Evolutionary conservation across 2,797 vertebrate genomes (phyloP).

Genomic region (Sus cebifrons): DNA sequence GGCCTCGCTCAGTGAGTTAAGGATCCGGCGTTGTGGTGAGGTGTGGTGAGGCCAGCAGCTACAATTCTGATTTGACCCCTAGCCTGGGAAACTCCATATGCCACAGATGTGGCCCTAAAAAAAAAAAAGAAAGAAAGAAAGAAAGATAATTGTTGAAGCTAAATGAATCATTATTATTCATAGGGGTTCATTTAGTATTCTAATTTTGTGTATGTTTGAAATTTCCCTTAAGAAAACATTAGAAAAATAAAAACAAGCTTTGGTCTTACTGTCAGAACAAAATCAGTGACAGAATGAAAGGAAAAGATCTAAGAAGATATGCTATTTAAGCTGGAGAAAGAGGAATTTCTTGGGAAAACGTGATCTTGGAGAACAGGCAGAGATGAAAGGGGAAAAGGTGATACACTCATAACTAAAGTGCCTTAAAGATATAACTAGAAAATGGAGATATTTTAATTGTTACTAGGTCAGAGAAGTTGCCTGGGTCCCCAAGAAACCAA

Average conservation of each 20-base stretch:
- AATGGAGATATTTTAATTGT: constrained; percentile 57
- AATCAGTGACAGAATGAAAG: constrained; percentile 17
- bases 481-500: constrained; percentile 7
- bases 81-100: too few relatives aligned
- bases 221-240: constrained; percentile 40
- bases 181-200: background rate
- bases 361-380: constrained; percentile 17
- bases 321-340: constrained; percentile 35
- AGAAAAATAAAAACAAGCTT: constrained; percentile 58
- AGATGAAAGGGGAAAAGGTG: constrained; percentile 60
- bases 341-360: constrained; percentile 33
- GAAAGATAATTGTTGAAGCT: constrained; percentile 55
- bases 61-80: too few relatives aligned
- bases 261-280: constrained; percentile 57
- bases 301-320: constrained; percentile 8
- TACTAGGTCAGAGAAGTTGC: constrained; percentile 2
- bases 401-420: constrained; percentile 9
- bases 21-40: too few relatives aligned
- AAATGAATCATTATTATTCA: constrained; percentile 41
- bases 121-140: too few relatives aligned
- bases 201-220: constrained; percentile 66
- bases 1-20: too few relatives aligned
- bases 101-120: too few relatives aligned
- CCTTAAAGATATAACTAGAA: constrained; percentile 44
- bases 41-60: too few relatives aligned